Base-by-base conservation (phyloP, 2,888 invertebrate genomes). In the Oligia latruncula region DNA sequence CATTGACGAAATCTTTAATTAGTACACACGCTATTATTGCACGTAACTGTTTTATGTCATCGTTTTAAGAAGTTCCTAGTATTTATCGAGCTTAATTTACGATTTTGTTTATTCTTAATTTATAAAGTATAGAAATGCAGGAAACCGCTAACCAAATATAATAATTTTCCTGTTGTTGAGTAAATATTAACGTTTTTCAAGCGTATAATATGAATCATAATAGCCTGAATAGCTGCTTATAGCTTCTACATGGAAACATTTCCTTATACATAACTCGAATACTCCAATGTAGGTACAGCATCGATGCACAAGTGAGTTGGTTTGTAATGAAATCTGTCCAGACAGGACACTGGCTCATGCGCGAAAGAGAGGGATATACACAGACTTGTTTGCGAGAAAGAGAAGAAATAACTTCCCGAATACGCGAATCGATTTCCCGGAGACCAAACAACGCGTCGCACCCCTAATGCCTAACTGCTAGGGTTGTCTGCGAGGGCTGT, bases 351-450 rank as follows among this genome's bases (percentile, higher is more conserved):
- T 90, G 90, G 90, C 89, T 90, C 83, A 85, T 88, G 91, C 84
- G 87, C 74, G 90, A 94, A 88, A 78, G 93, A 92, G 94, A 95
- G 75, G 72, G 88, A 81, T 77, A 83, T 71, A 75, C 76, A 78
- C 84, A 89, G 88, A 85, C 90, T 83, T 82, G 81, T 80, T 90
- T 84, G 93, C 73, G 78, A 82, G 94, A 95, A 79, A 80, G 86
- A 75, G 86, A 66, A 66, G 78, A 81, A 78, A 67, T 75, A 85
- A 92, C 92, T 93, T 94, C 93, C 96, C 93, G 94, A 95, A 95
- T 95, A 92, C 92, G 90, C 86, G 91, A 94, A 96, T 96, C 96
- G 96, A 96, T 96, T 95, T 94, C 90, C 93, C 86, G 91, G 91
- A 92, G 93, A 90, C 93, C 92, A 91, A 92, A 91, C 92, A 80